Evolutionary conservation across 2,797 vertebrate genomes (phyloP).

Genomic region (Leucoraja ocellata): DNA sequence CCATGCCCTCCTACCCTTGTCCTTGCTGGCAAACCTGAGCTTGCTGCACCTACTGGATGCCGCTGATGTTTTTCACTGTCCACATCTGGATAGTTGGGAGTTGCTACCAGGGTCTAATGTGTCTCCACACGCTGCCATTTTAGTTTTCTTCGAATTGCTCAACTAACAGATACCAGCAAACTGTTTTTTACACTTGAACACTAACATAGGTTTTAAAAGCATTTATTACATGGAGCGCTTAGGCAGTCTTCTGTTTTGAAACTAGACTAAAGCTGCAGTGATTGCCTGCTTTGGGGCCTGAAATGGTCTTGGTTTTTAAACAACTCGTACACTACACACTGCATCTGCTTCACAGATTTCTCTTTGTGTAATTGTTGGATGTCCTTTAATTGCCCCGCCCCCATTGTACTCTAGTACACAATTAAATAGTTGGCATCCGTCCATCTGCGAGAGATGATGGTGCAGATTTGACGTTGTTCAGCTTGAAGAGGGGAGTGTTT

Average conservation of each 20-base stretch:
- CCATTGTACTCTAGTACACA: too few relatives aligned
- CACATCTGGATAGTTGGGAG: neutral
- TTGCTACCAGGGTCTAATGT: neutral
- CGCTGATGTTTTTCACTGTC: neutral
- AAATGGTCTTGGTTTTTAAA: neutral
- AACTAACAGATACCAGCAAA: neutral
- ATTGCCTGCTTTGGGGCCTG: neutral
- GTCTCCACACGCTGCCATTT: neutral
- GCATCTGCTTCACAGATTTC: neutral
- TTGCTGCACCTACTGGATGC: neutral
- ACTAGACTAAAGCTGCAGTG: neutral
- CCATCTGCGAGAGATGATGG: too few relatives aligned
- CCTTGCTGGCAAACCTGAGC: neutral
- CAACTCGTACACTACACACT: neutral
- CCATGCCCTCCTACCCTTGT: too few relatives aligned
- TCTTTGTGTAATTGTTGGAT: neutral
- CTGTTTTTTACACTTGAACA: conserved; percentile 21
- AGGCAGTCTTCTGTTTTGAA: neutral
- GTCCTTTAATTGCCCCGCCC: too few relatives aligned
- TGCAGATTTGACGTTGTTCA: too few relatives aligned
- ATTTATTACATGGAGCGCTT: neutral
- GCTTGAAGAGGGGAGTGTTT: too few relatives aligned
- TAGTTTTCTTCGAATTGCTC: neutral
- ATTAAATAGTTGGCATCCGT: too few relatives aligned
- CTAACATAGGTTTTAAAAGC: conserved; percentile 33